phyloP scores from a whole-genome alignment of 2,797 vertebrate genomes.

The Gymnoscopelus microlampas region DNA sequence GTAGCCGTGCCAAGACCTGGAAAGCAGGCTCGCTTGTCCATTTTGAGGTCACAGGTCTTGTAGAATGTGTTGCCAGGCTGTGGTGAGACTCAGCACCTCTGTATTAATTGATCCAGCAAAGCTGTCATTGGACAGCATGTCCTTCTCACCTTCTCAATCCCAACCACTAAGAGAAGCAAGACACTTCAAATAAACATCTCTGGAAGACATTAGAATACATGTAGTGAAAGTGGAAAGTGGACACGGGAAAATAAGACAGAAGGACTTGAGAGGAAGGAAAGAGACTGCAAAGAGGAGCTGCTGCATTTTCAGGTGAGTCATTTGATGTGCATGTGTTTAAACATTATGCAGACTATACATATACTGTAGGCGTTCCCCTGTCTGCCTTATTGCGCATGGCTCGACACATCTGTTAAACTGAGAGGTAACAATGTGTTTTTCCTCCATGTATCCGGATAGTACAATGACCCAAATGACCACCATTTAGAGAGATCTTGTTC shows the following conservation, averaged over 20 bases:
- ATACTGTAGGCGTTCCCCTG: no score
- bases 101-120: slow-evolving; percentile 68
- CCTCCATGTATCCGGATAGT: no score
- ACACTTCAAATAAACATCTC: slow-evolving; percentile 28
- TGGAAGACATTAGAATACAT: not conserved
- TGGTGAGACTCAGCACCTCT: slow-evolving; percentile 65
- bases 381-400: no score
- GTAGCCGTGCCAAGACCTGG: not conserved
- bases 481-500: no score
- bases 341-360: no score
- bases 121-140: slow-evolving; percentile 46
- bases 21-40: not conserved
- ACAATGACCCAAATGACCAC: no score
- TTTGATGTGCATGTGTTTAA: not conserved
- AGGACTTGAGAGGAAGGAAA: not conserved
- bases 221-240: slow-evolving; percentile 10
- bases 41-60: slow-evolving; percentile 55
- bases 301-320: slow-evolving; percentile 36
- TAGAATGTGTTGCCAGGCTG: slow-evolving; percentile 77
- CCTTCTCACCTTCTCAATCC: slow-evolving; percentile 50
- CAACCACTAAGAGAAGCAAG: slow-evolving; percentile 6
- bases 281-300: slow-evolving; percentile 9
- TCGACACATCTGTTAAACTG: no score
- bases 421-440: no score
- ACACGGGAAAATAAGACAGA: slow-evolving; percentile 11